phyloP scores from a whole-genome alignment of 2,797 vertebrate genomes.

The Pterois miles region DNA sequence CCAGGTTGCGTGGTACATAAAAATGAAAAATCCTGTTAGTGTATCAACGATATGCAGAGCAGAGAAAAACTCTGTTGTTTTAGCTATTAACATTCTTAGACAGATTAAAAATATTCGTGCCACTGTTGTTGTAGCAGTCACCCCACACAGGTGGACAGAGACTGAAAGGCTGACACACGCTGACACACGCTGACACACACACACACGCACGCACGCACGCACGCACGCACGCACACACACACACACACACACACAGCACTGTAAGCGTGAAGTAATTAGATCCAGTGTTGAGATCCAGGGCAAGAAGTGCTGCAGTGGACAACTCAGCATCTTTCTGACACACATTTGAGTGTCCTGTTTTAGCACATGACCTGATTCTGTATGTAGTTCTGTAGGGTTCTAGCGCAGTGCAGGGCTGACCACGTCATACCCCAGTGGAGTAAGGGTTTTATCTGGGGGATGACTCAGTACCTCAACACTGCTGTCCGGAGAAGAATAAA shows the following conservation, averaged over 20 bases:
- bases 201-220: not conserved
- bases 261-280: conserved; percentile 39
- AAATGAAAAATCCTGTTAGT: conserved; percentile 51
- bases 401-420: conserved; percentile 42
- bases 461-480: conserved; percentile 52
- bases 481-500: not conserved
- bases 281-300: conserved; percentile 31
- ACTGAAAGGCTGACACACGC: not conserved
- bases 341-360: conserved; percentile 60
- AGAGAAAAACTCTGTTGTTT: conserved; percentile 27
- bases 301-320: conserved; percentile 43
- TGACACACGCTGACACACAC: not conserved
- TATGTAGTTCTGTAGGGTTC: conserved; percentile 64
- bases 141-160: conserved; percentile 17
- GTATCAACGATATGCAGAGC: conserved; percentile 34
- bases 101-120: conserved; percentile 24
- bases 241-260: not conserved
- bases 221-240: not conserved
- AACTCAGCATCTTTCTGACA: conserved; percentile 75
- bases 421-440: conserved; percentile 25
- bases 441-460: conserved; percentile 29
- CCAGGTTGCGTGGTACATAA: conserved; percentile 62
- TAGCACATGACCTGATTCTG: conserved; percentile 71
- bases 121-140: not conserved
- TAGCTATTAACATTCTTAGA: conserved; percentile 24